Percentiles rank a stretch among this genome's conserved stretches.
Conservation (phyloP, 2,888 invertebrate species). For the Heliconius erato region DNA sequence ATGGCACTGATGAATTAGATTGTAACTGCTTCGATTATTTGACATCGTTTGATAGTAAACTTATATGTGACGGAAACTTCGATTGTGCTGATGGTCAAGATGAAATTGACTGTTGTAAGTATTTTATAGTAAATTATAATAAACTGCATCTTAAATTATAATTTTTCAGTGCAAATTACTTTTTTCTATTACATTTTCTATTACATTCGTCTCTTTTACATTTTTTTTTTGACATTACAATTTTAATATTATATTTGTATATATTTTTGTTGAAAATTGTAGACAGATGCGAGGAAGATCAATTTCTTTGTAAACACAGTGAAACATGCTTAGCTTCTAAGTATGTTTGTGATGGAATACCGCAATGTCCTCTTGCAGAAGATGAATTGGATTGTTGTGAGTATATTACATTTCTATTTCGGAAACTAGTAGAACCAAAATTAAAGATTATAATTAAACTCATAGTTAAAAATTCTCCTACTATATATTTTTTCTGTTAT, state of each 20-base stretch:
- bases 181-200: not conserved
- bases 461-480: not conserved
- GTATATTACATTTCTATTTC: constrained; percentile 58
- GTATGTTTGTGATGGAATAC: constrained; percentile 87
- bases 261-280: constrained; percentile 73
- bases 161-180: not conserved
- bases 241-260: not conserved
- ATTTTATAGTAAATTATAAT: not conserved
- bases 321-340: constrained; percentile 87
- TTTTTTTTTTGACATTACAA: not conserved
- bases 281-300: constrained; percentile 86
- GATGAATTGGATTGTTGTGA: constrained; percentile 93
- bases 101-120: constrained; percentile 90
- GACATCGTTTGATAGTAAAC: constrained; percentile 75
- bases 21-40: constrained; percentile 91
- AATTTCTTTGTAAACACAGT: constrained; percentile 88
- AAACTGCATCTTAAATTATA: not conserved
- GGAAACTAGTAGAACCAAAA: not conserved
- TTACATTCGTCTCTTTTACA: too few species aligned
- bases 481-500: constrained; percentile 26
- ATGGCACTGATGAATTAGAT: constrained; percentile 91
- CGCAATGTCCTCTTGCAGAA: constrained; percentile 89
- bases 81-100: constrained; percentile 92
- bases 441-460: not conserved
- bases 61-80: constrained; percentile 90